phyloP scores from a whole-genome alignment of 1,140 invertebrate genomes.

The Orussus abietinus region DNA sequence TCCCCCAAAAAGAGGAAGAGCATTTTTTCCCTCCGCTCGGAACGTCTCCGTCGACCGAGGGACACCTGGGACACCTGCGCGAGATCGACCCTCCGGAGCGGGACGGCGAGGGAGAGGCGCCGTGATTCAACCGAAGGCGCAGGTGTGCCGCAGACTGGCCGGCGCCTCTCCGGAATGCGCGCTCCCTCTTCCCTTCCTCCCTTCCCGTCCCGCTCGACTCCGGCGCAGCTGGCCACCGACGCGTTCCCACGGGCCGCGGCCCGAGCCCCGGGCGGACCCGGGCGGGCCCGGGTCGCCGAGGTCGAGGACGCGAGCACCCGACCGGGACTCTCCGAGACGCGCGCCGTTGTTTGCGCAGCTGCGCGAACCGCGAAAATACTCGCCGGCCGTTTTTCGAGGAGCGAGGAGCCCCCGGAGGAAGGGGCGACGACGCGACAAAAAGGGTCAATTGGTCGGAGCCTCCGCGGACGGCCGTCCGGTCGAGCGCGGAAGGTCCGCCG shows the following conservation, averaged over 20 bases:
- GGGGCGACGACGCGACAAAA: no score
- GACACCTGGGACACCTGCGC: background rate
- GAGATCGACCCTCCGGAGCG: background rate
- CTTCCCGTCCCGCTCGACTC: background rate
- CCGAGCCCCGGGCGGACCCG: slow-evolving; percentile 44
- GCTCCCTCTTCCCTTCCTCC: slow-evolving; percentile 19
- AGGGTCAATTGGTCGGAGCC: no score
- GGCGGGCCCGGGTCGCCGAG: slow-evolving; percentile 29
- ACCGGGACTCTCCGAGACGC: slow-evolving; percentile 1
- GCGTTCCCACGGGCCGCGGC: slow-evolving; percentile 52
- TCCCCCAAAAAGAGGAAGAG: no score
- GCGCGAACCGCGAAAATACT: no score
- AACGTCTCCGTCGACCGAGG: slow-evolving; percentile 1
- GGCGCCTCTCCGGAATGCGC: slow-evolving; percentile 51
- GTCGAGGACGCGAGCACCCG: slow-evolving; percentile 10
- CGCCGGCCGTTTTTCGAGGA: no score
- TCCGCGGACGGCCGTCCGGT: no score
- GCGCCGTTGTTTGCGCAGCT: no score
- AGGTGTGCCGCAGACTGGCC: slow-evolving; percentile 52
- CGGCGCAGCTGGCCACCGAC: slow-evolving; percentile 49
- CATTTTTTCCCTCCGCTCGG: background rate
- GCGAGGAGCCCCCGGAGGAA: no score
- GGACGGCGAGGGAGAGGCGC: slow-evolving; percentile 32
- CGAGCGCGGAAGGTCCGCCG: background rate
- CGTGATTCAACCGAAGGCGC: slow-evolving; percentile 51